A percentile compares a stretch with the other conserved stretches of the same genome.
phyloP scores from a whole-genome alignment of 2,797 vertebrate genomes.

The Peromyscus nudipes region DNA sequence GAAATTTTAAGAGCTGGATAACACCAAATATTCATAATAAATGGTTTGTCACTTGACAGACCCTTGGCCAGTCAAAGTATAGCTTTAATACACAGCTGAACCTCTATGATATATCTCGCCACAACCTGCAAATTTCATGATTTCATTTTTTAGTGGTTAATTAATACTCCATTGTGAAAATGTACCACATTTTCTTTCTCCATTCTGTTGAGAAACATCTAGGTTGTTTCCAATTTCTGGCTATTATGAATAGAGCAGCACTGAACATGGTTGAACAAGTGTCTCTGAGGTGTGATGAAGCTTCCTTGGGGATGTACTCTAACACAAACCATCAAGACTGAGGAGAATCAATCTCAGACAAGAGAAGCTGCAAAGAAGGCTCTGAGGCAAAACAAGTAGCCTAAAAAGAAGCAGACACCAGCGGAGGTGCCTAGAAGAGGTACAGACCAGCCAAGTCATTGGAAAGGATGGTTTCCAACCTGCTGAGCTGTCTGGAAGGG shows the following conservation, averaged over 20 bases:
- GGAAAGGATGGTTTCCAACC: too few species aligned
- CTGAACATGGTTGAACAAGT: not conserved
- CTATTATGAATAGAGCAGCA: not conserved
- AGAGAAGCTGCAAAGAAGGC: not conserved
- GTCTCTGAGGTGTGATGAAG: not conserved
- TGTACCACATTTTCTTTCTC: not conserved
- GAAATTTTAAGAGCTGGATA: too few species aligned
- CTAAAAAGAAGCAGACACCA: not conserved
- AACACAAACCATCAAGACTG: not conserved
- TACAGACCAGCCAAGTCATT: not conserved
- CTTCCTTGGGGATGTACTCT: not conserved
- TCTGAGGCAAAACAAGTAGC: not conserved
- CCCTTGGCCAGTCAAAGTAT: too few species aligned
- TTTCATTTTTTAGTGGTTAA: not conserved
- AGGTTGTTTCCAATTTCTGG: not conserved
- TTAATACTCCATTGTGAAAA: not conserved
- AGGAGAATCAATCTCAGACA: not conserved
- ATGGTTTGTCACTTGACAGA: too few species aligned
- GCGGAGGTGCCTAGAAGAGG: not conserved
- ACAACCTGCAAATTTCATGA: not conserved
- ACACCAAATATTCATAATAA: too few species aligned
- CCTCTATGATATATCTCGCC: too few species aligned
- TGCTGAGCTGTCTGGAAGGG: too few species aligned
- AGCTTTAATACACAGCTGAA: too few species aligned
- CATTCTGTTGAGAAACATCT: not conserved